These are phyloP conservation scores for Imbricaverruca yamaguchii DNA, from an alignment of 2,888 invertebrate species.

Conservation along the genomic window DNA sequence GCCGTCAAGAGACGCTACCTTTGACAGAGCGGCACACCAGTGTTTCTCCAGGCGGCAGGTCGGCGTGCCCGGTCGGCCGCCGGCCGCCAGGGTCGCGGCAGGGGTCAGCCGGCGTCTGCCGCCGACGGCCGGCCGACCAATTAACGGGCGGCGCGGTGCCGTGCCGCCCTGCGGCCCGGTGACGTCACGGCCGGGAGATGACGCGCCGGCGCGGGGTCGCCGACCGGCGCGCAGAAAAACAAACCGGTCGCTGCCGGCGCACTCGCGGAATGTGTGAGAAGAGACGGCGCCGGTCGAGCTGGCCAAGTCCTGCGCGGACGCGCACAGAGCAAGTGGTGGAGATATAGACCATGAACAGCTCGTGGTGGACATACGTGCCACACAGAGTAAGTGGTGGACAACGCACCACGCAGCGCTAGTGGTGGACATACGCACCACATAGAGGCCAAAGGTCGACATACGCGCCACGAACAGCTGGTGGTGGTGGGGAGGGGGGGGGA, in stretches of 20 bases:
- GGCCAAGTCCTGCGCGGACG: not conserved
- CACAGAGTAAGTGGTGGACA: no score
- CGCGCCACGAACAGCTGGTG: no score
- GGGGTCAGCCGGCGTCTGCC: not conserved
- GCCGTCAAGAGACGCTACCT: no score
- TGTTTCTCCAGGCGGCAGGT: no score
- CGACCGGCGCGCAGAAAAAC: conserved; percentile 13
- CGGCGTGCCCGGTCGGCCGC: not conserved
- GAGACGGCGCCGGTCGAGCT: not conserved
- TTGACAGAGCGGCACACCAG: no score
- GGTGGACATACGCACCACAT: no score
- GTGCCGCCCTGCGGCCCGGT: not conserved
- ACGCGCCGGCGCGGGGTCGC: not conserved
- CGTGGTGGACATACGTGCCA: no score
- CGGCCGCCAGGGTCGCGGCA: not conserved
- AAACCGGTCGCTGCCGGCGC: not conserved
- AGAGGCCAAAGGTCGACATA: no score
- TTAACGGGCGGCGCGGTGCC: not conserved
- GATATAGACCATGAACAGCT: no score
- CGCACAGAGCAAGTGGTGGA: not conserved
- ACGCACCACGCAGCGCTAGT: no score
- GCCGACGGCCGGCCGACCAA: not conserved
- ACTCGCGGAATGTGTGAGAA: not conserved
- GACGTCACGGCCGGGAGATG: not conserved
- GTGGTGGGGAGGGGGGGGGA: no score